A percentile compares a stretch with the other conserved stretches of the same genome.
These are phyloP conservation scores for Rhagoletis pomonella DNA, from an alignment of 1,140 invertebrate species.

Conservation along the genomic window DNA sequence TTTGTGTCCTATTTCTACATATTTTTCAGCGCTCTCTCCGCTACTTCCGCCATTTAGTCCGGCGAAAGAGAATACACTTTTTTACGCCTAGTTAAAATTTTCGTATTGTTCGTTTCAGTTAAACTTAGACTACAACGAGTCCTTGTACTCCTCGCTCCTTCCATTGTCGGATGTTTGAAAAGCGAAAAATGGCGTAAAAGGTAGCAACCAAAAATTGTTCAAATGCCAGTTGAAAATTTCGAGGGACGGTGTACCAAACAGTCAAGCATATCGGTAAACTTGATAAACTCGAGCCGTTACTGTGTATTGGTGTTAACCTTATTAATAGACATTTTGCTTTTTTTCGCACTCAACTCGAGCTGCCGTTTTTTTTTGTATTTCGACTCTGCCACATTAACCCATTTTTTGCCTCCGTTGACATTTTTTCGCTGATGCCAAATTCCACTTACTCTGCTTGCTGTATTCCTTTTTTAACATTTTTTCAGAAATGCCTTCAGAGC, in stretches of 20 bases:
- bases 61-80: too few relatives aligned
- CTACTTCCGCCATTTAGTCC: too few relatives aligned
- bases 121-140: too few relatives aligned
- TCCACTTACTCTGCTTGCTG: neutral
- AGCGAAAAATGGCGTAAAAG: neutral
- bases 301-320: constrained; percentile 3
- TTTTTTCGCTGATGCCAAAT: neutral
- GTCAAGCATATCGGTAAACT: neutral
- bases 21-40: too few relatives aligned
- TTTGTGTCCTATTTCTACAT: too few relatives aligned
- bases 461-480: neutral
- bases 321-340: constrained; percentile 1
- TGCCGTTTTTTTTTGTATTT: neutral
- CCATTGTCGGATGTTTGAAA: neutral
- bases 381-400: neutral
- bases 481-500: neutral
- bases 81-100: too few relatives aligned
- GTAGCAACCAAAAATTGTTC: neutral
- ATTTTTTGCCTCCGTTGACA: neutral
- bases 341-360: neutral
- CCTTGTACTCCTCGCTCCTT: too few relatives aligned
- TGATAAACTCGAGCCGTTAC: neutral
- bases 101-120: too few relatives aligned
- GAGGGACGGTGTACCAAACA: neutral
- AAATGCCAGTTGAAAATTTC: neutral